Evolutionary conservation across 2,797 vertebrate genomes (phyloP).

Genomic region (Sebastes miniatus): DNA sequence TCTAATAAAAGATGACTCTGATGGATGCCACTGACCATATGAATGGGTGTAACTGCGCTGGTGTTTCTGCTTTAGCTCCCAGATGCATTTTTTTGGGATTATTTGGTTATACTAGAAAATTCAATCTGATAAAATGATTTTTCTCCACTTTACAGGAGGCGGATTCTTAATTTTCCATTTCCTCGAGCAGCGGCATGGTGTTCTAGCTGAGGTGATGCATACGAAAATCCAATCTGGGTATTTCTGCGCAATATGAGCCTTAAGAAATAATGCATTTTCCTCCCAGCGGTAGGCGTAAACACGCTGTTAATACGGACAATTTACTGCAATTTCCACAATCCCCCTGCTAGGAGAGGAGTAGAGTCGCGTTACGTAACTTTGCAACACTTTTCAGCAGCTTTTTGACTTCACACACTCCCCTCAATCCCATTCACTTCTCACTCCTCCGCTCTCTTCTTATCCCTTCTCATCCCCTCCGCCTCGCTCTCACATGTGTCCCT

Average conservation of each 20-base stretch:
- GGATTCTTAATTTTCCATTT: not conserved
- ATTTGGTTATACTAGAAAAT: not conserved
- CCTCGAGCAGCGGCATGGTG: not conserved
- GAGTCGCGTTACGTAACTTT: slow-evolving; percentile 8
- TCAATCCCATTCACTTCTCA: not conserved
- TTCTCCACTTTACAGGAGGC: not conserved
- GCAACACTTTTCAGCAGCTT: slow-evolving; percentile 32
- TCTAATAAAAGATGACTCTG: not conserved
- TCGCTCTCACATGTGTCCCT: slow-evolving; percentile 18
- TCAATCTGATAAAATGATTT: not conserved
- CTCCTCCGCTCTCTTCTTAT: slow-evolving; percentile 15
- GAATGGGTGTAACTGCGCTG: fast-evolving
- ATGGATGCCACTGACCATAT: not conserved
- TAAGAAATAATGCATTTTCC: slow-evolving; percentile 8
- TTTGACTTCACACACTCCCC: slow-evolving; percentile 16
- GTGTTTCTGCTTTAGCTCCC: not conserved
- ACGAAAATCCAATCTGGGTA: not conserved
- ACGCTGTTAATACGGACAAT: slow-evolving; percentile 16
- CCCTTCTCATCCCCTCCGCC: slow-evolving; percentile 30
- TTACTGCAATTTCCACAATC: slow-evolving; percentile 19
- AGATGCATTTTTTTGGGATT: not conserved
- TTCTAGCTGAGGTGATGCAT: not conserved
- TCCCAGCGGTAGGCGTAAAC: slow-evolving; percentile 24
- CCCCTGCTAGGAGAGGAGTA: not conserved
- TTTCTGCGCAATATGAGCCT: not conserved